Base-by-base conservation (phyloP, 2,113 vertebrate species). In the Dendropsophus ebraccatus region DNA sequence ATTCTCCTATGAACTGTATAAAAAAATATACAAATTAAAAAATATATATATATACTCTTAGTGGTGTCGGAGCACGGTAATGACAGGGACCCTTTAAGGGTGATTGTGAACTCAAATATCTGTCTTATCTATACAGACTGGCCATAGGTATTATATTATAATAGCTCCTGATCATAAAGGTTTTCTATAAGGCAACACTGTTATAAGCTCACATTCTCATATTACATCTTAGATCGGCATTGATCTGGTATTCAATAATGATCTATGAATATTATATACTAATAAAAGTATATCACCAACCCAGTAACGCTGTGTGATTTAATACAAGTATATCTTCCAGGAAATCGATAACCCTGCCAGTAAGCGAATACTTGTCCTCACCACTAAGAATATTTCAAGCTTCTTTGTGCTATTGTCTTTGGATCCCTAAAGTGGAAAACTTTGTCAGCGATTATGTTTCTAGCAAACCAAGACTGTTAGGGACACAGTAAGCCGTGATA, bases 321-420 rank as follows among this genome's bases (percentile, higher is more conserved):
- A 69, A 69, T 35, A 21, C 0, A 7, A 77, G 49, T 25, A 32
- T 19, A 23, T 8, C 25, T 77, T 77, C 74, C 28, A 52, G 16
- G 1, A 52, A 54, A 30, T 76, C 45, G 4, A 17, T 17, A 49
- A 47, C 2, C 16, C 74, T 52, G 49, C 74, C 74, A 77, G 49
- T 54, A 77, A 77, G 74, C 28, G 11, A 77, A 32, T 52, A 77
- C 25, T 77, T 52, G 25, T 77, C 25, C 25, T 19, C 14, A 50
- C 49, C 74, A 32, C 47, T 77, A 41, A 76, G n/a, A 77, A 32
- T 30, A 77, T 77, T 32, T 52, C 28, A 77, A 12, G 16, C 0
- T 52, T 52, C 25, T 77, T 47, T 50, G 30, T 69, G 47, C 45
- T 77, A 77, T 77, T 77, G 74, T 77, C 49, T 77, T 54, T 77